A percentile compares a stretch with the other conserved stretches of the same genome.
These are phyloP conservation scores for Pithys albifrons DNA, from an alignment of 2,113 vertebrate species.

Conservation along the genomic window DNA sequence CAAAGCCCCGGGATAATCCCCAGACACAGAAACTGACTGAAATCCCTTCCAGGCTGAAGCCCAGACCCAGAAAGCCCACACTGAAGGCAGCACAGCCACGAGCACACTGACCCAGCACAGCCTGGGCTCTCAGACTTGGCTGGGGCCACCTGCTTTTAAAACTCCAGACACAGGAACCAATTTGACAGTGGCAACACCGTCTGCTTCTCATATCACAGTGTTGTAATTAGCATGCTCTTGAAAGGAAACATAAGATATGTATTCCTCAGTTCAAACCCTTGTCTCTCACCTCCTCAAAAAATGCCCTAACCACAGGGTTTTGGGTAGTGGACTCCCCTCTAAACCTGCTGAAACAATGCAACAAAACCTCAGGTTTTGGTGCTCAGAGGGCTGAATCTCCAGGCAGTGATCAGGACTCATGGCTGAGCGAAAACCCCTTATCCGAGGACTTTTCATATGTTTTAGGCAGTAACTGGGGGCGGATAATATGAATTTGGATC, in stretches of 20 bases:
- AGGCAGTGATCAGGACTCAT: background rate
- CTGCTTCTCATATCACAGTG: background rate
- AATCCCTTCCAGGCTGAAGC: accelerated
- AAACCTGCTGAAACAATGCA: background rate
- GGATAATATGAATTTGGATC: constrained; percentile 41
- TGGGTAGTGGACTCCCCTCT: constrained; percentile 7
- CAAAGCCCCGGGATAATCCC: accelerated
- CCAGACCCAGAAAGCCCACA: background rate
- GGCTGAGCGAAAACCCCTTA: constrained; percentile 6
- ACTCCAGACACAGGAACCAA: background rate
- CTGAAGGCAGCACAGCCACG: background rate
- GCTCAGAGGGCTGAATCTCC: background rate
- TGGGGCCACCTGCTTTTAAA: background rate
- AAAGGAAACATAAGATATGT: background rate
- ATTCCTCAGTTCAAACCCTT: background rate
- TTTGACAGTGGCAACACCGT: background rate
- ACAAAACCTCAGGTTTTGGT: background rate
- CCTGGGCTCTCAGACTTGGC: background rate
- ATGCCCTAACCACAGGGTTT: background rate
- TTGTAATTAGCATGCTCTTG: background rate
- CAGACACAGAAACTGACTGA: background rate
- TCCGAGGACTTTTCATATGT: background rate
- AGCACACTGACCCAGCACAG: background rate
- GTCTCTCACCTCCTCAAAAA: constrained; percentile 39
- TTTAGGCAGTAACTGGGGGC: constrained; percentile 15